Percentiles rank a stretch among this genome's conserved stretches.
phyloP scores from a whole-genome alignment of 2,797 vertebrate species.

The Zalophus californianus region DNA sequence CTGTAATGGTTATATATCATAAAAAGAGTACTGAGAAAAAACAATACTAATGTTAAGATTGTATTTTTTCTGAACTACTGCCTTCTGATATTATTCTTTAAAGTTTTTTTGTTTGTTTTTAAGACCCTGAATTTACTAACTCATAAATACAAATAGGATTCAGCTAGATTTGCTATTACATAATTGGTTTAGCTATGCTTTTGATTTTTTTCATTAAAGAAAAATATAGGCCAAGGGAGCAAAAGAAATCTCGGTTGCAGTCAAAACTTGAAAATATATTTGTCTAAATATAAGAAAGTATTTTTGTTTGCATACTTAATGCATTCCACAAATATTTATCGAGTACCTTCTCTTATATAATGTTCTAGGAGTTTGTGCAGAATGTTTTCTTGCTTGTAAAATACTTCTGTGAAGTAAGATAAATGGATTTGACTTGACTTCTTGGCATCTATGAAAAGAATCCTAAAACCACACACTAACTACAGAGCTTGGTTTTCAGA shows the following conservation, averaged over 20 bases:
- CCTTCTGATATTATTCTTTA: not conserved
- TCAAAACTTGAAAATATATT: slow-evolving; percentile 28
- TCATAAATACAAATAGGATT: slow-evolving; percentile 9
- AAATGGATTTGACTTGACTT: slow-evolving; percentile 24
- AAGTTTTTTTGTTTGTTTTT: not conserved
- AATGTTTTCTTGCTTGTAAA: slow-evolving; percentile 40
- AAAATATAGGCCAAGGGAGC: not conserved
- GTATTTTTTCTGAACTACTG: not conserved
- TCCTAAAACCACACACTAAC: slow-evolving; percentile 9
- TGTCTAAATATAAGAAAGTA: slow-evolving; percentile 7
- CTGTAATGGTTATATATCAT: not conserved
- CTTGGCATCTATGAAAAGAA: not conserved
- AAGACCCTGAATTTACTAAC: not conserved
- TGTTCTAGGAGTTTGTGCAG: not conserved
- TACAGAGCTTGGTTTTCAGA: slow-evolving; percentile 23
- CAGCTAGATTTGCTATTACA: not conserved
- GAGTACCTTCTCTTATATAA: not conserved
- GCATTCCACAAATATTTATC: not conserved
- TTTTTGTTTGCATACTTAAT: slow-evolving; percentile 25
- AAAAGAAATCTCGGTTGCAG: not conserved
- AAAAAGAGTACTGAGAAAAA: not conserved
- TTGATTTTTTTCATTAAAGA: slow-evolving; percentile 33
- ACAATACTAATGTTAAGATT: not conserved
- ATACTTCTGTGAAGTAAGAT: slow-evolving; percentile 8
- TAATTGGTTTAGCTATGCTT: not conserved